Evolutionary conservation across 2,797 vertebrate genomes (phyloP), one percentile per base, ranked within the genome.

Genomic region (Columba guinea): DNA sequence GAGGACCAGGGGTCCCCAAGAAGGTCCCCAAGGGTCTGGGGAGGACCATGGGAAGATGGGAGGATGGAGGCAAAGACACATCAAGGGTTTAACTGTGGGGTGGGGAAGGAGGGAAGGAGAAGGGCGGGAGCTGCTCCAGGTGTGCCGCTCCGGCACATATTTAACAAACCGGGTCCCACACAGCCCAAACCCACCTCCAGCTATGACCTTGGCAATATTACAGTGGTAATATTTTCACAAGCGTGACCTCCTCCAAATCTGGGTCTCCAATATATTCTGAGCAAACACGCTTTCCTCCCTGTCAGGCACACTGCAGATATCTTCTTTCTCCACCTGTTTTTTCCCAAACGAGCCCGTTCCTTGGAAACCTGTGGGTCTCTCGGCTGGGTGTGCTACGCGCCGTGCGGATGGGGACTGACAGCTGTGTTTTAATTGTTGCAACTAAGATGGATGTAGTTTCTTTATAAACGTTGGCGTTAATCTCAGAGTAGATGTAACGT

Each of bases 251-350:
- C 90, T 63, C 90, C 34, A 2, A 23, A 7, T 18, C 91, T 9
- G 74, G 93, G 88, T 64, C 95, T 95, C 32, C 93, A 94, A 95
- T 94, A 93, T 65, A 9, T 75, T 84, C 94, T 96, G 94, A 97
- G 92, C 96, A 97, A 97, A 97, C 93, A 92, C 6, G 10, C 91
- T 87, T 3, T 19, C 74, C 93, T 90, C 74, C 23, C 95, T 84
- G 86, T 13, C 92, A 93, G 90, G 27, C 87, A 32, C 48, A 9
- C 93, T 6, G 52, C 2, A 75, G 91, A 76, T 81, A 87, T 90
- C 95, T 96, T 76, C 95, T 73, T 92, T 68, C 84, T 34, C 91
- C 94, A 70, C 53, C 92, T 78, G 94, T 0, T 27, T 65, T 46
- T 28, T n/a, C 90, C 90, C 11, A 79, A 28, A 7, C 2, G 51